Conservation (phyloP, 1,140 invertebrate species). For the Tribolium madens region DNA sequence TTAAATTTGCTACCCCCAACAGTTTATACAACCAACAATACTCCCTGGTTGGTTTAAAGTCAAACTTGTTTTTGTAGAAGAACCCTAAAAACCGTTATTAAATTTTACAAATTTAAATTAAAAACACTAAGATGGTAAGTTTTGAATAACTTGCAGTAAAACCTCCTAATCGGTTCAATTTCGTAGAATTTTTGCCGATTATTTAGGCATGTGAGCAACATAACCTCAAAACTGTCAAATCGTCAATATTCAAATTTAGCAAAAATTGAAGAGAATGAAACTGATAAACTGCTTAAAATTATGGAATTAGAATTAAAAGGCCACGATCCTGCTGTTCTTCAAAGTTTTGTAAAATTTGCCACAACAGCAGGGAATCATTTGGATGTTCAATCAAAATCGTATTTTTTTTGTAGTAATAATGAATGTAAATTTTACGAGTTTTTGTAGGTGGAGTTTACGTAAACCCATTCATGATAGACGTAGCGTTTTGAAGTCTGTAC, state of each 20-base stretch:
- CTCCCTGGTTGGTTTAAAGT: too few relatives aligned
- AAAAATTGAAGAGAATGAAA: conserved; percentile 59
- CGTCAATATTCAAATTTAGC: neutral
- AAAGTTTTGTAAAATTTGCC: conserved; percentile 91
- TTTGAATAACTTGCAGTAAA: too few relatives aligned
- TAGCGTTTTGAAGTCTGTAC: conserved; percentile 88
- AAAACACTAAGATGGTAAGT: neutral
- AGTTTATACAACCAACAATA: too few relatives aligned
- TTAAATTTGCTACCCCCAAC: too few relatives aligned
- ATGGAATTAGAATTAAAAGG: conserved; percentile 90
- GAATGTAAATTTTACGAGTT: conserved; percentile 47
- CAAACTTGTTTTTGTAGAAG: too few relatives aligned
- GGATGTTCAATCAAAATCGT: conserved; percentile 79
- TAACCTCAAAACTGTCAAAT: neutral
- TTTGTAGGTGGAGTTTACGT: conserved; percentile 75
- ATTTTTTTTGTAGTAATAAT: conserved; percentile 62
- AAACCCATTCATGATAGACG: conserved; percentile 82
- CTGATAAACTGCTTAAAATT: conserved; percentile 84
- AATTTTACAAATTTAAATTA: neutral
- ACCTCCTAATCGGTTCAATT: neutral
- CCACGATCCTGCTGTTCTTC: conserved; percentile 87
- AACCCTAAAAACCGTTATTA: neutral
- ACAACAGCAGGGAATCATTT: conserved; percentile 83
- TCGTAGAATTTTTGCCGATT: neutral
- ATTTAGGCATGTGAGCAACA: neutral